Evolutionary conservation across 2,888 invertebrate species (phyloP), one percentile per base, ranked within the genome.

Genomic region (Magallana nippona): DNA sequence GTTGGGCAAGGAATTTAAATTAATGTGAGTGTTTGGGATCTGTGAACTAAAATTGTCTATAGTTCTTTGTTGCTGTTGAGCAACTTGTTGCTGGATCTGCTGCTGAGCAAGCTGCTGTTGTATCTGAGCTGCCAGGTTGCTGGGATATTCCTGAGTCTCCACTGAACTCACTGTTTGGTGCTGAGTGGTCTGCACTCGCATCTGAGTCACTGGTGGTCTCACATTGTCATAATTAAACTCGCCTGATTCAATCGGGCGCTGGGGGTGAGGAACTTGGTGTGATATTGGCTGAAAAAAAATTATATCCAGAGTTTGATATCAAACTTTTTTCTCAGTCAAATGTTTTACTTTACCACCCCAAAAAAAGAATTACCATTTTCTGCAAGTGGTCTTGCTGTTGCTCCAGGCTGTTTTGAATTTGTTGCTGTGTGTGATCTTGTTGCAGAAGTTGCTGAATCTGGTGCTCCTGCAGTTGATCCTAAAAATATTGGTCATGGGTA

Each of bases 401-500:
- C 81, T 62, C 83, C 81, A 71, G 56, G 19, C 58, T 71, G 27
- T 57, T 78, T 78, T 87, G 88, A 71, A 84, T 87, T 82, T 83
- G 82, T 78, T 86, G 85, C 55, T 86, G 86, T 63, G 44, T 44
- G 44, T 88, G 88, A 17, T 87, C 84, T 71, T 88, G 87, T 55
- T 88, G 86, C 44, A 88, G 83, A 58, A 89, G 89, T 79, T 90
- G 89, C 81, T 89, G 88, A 81, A 87, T 86, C 71, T 88, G 88
- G 57, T 89, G 89, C 22, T 88, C 89, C 63, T 88, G 88, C 57
- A 87, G 87, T 57, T 88, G 87, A 55, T 88, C 88, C 81, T 84
- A 27, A 19, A n/a, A 56, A 79, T 17, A 62, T 44, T 44, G 44
- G 44, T 44, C 44, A 44, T 44, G 5, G 44, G 5, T 44, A 44